Conservation (phyloP, 2,888 invertebrate genomes). For the Heliconius hortense region DNA sequence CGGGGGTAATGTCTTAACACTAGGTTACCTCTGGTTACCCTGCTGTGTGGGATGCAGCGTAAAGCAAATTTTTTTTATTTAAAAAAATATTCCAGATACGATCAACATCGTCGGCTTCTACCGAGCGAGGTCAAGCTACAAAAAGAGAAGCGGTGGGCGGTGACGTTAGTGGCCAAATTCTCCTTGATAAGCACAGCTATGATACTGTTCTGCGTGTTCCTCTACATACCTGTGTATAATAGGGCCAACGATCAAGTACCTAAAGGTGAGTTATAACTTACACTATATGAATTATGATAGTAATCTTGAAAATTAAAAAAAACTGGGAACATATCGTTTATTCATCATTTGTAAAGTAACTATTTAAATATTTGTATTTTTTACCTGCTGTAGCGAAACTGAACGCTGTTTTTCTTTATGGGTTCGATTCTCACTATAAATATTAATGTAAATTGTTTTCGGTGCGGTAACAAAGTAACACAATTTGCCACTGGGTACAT, state of each 20-base stretch:
- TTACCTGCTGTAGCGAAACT: too few relatives aligned
- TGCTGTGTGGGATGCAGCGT: too few relatives aligned
- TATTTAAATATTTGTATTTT: too few relatives aligned
- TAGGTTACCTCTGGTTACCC: too few relatives aligned
- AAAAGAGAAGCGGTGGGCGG: slow-evolving; percentile 57
- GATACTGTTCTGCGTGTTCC: slow-evolving; percentile 70
- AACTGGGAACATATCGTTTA: too few relatives aligned
- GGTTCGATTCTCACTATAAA: background rate
- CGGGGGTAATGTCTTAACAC: too few relatives aligned
- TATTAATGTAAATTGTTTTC: background rate
- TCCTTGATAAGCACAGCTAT: slow-evolving; percentile 70
- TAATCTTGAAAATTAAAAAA: too few relatives aligned
- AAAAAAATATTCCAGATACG: slow-evolving; percentile 47
- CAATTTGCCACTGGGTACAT: too few relatives aligned
- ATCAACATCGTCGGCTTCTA: slow-evolving; percentile 51
- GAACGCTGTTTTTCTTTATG: background rate
- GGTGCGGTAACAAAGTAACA: too few relatives aligned
- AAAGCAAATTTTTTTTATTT: too few relatives aligned
- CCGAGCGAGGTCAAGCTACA: slow-evolving; percentile 50
- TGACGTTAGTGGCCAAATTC: slow-evolving; percentile 66
- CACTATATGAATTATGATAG: too few relatives aligned
- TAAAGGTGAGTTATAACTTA: slow-evolving; percentile 45
- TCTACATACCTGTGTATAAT: slow-evolving; percentile 77
- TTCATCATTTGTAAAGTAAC: too few relatives aligned
- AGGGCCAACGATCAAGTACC: slow-evolving; percentile 61